Percentiles rank a stretch among this genome's conserved stretches.
Evolutionary conservation across 2,797 vertebrate species (phyloP).

Genomic region (Alcedo atthis): DNA sequence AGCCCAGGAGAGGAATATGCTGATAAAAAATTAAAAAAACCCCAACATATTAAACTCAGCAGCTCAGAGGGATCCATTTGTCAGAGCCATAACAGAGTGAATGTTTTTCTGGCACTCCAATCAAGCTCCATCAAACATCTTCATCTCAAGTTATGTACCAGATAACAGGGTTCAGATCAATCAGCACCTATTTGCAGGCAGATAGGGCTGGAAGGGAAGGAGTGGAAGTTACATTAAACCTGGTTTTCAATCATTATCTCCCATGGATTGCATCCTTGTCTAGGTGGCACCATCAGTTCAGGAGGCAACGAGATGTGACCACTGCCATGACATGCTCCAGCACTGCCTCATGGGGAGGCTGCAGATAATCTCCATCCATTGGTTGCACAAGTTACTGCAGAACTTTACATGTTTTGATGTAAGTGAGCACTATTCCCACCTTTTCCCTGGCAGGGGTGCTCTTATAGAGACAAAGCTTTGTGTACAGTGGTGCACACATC

Average conservation of each 20-base stretch:
- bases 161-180: rapidly evolving
- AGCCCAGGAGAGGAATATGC: not conserved
- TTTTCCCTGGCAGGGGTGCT: not conserved
- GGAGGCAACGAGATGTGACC: rapidly evolving
- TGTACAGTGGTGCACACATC: rapidly evolving
- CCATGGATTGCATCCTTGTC: rapidly evolving
- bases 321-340: rapidly evolving
- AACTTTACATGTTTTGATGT: not conserved
- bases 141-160: not conserved
- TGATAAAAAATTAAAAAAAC: not conserved
- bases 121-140: not conserved
- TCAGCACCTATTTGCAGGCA: not conserved
- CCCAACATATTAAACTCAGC: not conserved
- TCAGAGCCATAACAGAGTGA: not conserved
- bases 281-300: not conserved
- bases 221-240: not conserved
- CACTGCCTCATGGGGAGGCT: rapidly evolving
- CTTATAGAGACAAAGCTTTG: not conserved
- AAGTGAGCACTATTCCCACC: not conserved
- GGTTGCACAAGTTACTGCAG: not conserved
- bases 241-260: not conserved
- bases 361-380: not conserved
- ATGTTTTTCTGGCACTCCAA: not conserved
- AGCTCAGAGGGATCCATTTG: not conserved
- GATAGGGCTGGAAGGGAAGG: not conserved